phyloP scores from a whole-genome alignment of 2,797 vertebrate genomes.

The Fistularia tabacaria region DNA sequence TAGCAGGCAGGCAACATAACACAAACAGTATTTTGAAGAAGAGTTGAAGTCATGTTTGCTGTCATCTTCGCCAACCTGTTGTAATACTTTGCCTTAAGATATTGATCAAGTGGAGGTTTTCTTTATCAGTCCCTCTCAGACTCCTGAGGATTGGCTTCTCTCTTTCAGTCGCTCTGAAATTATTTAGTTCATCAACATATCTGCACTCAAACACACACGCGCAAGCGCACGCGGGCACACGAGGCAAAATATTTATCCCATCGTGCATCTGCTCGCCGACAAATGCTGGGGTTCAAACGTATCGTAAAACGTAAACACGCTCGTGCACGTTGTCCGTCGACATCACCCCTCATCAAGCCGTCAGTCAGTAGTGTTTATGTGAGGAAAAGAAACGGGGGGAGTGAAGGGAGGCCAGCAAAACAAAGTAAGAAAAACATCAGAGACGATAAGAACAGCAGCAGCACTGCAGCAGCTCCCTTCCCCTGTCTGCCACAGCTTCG shows the following conservation, averaged over 20 bases:
- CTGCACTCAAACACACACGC: slow-evolving; percentile 33
- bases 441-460: slow-evolving; percentile 57
- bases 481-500: slow-evolving; percentile 51
- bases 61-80: background rate
- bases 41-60: too few relatives aligned
- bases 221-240: slow-evolving; percentile 1
- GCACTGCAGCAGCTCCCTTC: slow-evolving; percentile 51
- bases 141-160: slow-evolving; percentile 60
- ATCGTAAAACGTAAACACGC: slow-evolving; percentile 16
- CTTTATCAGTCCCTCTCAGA: slow-evolving; percentile 59
- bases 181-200: slow-evolving; percentile 62
- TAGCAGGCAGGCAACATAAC: too few relatives aligned
- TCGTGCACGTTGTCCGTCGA: slow-evolving; percentile 15
- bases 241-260: slow-evolving; percentile 44
- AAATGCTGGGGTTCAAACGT: slow-evolving; percentile 22
- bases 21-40: too few relatives aligned
- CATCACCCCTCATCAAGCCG: slow-evolving; percentile 50
- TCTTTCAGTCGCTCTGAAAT: slow-evolving; percentile 63
- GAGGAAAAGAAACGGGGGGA: slow-evolving; percentile 41
- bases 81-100: slow-evolving; percentile 10
- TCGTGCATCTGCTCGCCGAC: slow-evolving; percentile 36
- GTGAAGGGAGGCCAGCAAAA: slow-evolving; percentile 60
- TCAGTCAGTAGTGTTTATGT: slow-evolving; percentile 54
- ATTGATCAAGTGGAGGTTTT: slow-evolving; percentile 40
- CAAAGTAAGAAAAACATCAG: slow-evolving; percentile 66